Conservation (phyloP, 2,797 vertebrate species). For the Rhynchotus rufescens region DNA sequence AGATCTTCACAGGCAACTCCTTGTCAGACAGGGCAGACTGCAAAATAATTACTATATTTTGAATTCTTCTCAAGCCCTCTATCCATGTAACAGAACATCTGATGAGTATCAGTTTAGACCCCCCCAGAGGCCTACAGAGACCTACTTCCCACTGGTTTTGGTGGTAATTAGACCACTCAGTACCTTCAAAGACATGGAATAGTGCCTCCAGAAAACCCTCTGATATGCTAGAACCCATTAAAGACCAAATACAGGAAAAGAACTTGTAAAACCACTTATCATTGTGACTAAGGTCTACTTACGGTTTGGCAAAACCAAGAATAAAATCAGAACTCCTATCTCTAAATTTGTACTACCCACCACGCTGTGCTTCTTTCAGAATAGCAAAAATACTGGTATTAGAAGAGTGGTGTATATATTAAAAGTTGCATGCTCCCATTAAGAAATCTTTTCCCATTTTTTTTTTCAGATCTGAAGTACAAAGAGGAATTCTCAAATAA, state of each 20-base stretch:
- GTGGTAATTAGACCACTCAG: background rate
- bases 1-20: background rate
- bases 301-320: background rate
- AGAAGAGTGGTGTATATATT: background rate
- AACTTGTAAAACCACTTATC: background rate
- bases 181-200: background rate
- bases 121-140: background rate
- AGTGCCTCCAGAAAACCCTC: background rate
- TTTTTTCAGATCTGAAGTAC: background rate
- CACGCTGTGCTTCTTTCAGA: background rate
- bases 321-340: background rate
- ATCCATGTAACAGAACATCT: background rate
- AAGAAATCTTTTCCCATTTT: background rate
- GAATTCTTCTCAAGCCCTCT: background rate
- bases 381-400: background rate
- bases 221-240: background rate
- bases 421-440: background rate
- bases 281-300: background rate
- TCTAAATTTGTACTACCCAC: background rate
- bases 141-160: background rate
- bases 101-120: background rate
- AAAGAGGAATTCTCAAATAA: background rate
- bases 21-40: background rate
- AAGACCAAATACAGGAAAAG: background rate
- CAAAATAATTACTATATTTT: background rate